Evolutionary conservation across 2,113 vertebrate species (phyloP), one percentile per base, ranked within the genome.

Genomic region (Pampusana beccarii): DNA sequence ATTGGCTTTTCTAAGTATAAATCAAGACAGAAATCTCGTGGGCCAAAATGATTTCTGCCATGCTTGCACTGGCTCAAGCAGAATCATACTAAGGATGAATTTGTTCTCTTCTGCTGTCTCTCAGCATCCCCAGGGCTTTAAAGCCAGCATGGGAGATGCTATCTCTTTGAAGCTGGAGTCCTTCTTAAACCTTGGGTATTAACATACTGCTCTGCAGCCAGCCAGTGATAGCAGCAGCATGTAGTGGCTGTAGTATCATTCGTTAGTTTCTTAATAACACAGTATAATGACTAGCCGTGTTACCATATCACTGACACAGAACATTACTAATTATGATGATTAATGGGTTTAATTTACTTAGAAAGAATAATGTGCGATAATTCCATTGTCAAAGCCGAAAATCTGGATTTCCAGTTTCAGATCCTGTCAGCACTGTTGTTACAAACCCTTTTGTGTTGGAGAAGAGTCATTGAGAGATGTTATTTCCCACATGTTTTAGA

Each of bases 321-420:
- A 80, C 29, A 24, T 93, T 96, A 88, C 94, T 97, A 95, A 98
- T 97, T 97, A 97, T 80, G 97, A 88, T 97, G 97, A 98, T 90
- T 93, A 96, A 98, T 97, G 92, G 64, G 29, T 96, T 98, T 97
- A 96, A 97, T 98, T 98, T 97, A 82, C 94, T 96, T 81, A 80
- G 94, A 94, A 94, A 96, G 94, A 95, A 87, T 86, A 83, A 92
- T 65, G 75, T 90, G 88, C 75, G 67, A 61, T 95, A 94, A 88
- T 95, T 94, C 89, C 62, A 61, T 93, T 92, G 95, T 95, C 93
- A 95, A 91, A 90, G 85, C 89, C 71, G 73, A 95, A 80, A 94
- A 93, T 91, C 88, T 70, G 88, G 80, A 95, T 72, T 88, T 74
- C 60, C 40, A 89, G 93, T 75, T 94, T 92, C 66, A 66, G 67